A percentile compares a stretch with the other conserved stretches of the same genome.
phyloP scores from a whole-genome alignment of 2,888 invertebrate genomes.

The Aporophyla lueneburgensis region DNA sequence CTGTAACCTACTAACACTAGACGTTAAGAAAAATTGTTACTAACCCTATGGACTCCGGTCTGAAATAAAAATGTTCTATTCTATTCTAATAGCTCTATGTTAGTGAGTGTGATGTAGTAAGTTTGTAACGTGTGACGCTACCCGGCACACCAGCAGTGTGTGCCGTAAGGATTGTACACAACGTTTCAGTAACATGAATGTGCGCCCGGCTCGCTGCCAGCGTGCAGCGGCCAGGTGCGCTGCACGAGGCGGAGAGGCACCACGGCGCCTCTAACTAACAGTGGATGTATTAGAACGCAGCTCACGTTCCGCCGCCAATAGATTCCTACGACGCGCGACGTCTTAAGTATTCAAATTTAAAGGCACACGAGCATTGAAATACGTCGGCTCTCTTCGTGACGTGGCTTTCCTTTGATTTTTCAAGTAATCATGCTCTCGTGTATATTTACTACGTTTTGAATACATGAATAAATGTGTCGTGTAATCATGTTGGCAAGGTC shows the following conservation, averaged over 20 bases:
- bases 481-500: neutral
- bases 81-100: no score
- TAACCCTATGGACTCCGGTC: no score
- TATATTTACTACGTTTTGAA: neutral
- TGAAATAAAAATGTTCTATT: no score
- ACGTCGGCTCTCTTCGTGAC: neutral
- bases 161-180: neutral
- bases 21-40: no score
- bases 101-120: neutral
- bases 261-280: neutral
- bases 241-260: neutral
- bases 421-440: constrained; percentile 8
- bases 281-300: constrained; percentile 3
- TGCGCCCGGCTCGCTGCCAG: neutral
- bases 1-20: no score
- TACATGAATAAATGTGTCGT: no score
- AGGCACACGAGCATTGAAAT: constrained; percentile 9
- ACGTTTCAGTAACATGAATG: neutral
- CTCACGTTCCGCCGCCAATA: constrained; percentile 24
- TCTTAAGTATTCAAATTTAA: constrained; percentile 34
- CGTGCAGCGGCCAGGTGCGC: neutral
- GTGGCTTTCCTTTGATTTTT: constrained; percentile 23
- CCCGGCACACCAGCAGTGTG: neutral
- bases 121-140: neutral
- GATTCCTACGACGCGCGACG: constrained; percentile 12